Base-by-base conservation (phyloP, 2,797 vertebrate species). In the Prunella strophiata region DNA sequence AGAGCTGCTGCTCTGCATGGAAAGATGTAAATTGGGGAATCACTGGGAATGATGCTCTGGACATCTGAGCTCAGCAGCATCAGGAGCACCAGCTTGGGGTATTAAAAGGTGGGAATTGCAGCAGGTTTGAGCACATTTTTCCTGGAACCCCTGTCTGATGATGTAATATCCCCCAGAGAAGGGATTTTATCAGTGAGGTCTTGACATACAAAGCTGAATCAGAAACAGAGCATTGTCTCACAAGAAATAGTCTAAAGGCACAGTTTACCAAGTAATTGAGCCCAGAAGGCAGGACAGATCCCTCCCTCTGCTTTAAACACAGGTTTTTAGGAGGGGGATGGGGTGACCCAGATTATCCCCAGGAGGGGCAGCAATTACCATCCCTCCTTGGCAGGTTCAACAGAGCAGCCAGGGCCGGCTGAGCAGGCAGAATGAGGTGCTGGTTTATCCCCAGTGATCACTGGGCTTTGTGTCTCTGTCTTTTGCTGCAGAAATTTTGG, bases 81-180 rank as follows among this genome's bases (percentile, higher is more conserved):
- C 36, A 68, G 63, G 26, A 86, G 18, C 43, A 85, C 23, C 29
- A 82, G 22, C 17, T 29, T 42, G 22, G 22, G 13, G 4, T 61
- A 14, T 63, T 54, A 38, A 74, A 86, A 71, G 23, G 38, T 7
- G n/a, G 34, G 20, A 32, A 43, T 0, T 38, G 36, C 38, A 22
- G 27, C 1, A 5, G 22, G 5, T 68, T 57, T 83, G 50, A 85
- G 7, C 8, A 4, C 1, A 1, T 71, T 89, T 59, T 63, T 27
- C 67, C 54, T 11, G 13, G 32, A 50, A 29, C 11, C 0, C 0
- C 5, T 21, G 25, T 17, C 36, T 0, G 0, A 50, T 25, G 52
- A 9, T 59, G 12, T 10, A 32, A 32, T 45, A 30, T 36, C 36
- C 1, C 5, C 9, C 0, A 0, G 22, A 74, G 54, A 80, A 77